A percentile compares a stretch with the other conserved stretches of the same genome.
Evolutionary conservation across 2,888 invertebrate genomes (phyloP).

Genomic region (Nymphalis c-album): DNA sequence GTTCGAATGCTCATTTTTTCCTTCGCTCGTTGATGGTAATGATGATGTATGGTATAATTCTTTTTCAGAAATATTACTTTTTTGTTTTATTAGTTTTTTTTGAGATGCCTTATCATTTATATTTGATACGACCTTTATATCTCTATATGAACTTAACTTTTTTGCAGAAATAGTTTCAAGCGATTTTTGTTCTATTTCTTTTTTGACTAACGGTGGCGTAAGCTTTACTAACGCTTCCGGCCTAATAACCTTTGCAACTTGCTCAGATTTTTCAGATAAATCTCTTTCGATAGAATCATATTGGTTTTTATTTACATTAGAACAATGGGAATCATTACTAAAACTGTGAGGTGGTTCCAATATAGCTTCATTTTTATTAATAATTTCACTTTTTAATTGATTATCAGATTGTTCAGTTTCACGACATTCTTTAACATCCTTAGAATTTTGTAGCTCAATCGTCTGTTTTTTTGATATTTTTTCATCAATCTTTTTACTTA

Average conservation of each 20-base stretch:
- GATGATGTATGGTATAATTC: not conserved
- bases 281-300: too few species aligned
- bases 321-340: not conserved
- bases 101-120: too few species aligned
- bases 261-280: too few species aligned
- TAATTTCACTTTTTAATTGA: not conserved
- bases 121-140: not conserved
- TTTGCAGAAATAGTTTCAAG: constrained; percentile 13
- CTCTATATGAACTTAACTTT: constrained; percentile 7
- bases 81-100: not conserved
- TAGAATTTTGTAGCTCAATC: not conserved
- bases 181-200: constrained; percentile 7
- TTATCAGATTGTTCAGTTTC: not conserved
- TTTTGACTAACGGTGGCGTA: constrained; percentile 17
- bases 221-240: constrained; percentile 8
- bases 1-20: not conserved
- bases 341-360: constrained; percentile 6
- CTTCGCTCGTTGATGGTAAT: not conserved
- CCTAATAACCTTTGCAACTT: too few species aligned
- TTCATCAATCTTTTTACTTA: constrained; percentile 63
- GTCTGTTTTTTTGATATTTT: constrained; percentile 42
- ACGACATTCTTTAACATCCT: not conserved
- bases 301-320: not conserved
- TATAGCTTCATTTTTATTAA: not conserved
- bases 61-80: not conserved